Base-by-base conservation (phyloP, 2,797 vertebrate genomes). In the Phataginus tricuspis region DNA sequence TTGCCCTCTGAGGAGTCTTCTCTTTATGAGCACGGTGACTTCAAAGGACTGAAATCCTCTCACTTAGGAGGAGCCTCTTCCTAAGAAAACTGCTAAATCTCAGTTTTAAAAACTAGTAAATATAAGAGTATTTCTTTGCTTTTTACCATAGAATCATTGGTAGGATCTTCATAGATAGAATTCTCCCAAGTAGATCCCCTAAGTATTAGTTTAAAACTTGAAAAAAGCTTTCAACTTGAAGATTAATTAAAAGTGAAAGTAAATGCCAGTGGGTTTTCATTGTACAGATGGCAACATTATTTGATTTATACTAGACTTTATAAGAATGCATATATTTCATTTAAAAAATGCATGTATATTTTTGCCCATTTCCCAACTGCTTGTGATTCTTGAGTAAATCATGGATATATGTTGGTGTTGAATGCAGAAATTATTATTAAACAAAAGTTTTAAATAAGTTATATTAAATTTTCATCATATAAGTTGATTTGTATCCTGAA, bases 381-480 rank as follows among this genome's bases (percentile, higher is more conserved):
- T 25, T 71, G 59, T 69, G 8, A 86, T 15, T 39, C 27, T 45
- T 45, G 45, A 64, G 29, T 34, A 63, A 87, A 71, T 90, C 34
- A 42, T 42, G 64, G 29, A 39, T 66, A 25, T 4, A 34, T 84
- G 11, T 77, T 85, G 34, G 5, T 96, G 8, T 75, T 77, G 31
- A 85, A 34, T 78, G 19, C 37, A 87, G 14, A 84, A 83, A 74
- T 39, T 91, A 4, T 66, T 92, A 82, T 68, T 92, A 82, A 71
- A 77, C n/a, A 86, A 86, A 90, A 83, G 10, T 71, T 91, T 89
- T 92, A 42, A 86, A 59, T 83, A 74, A 82, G 55, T 69, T 59
- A 45, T 84, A 80, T 37, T 53, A 18, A 69, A 8, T 80, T 75
- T 13, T 77, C n/a, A 51, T 82, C 77, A 93, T 80, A 64, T 84